Evolutionary conservation across 1,140 invertebrate genomes (phyloP).

Genomic region (Drosophila watanabei): DNA sequence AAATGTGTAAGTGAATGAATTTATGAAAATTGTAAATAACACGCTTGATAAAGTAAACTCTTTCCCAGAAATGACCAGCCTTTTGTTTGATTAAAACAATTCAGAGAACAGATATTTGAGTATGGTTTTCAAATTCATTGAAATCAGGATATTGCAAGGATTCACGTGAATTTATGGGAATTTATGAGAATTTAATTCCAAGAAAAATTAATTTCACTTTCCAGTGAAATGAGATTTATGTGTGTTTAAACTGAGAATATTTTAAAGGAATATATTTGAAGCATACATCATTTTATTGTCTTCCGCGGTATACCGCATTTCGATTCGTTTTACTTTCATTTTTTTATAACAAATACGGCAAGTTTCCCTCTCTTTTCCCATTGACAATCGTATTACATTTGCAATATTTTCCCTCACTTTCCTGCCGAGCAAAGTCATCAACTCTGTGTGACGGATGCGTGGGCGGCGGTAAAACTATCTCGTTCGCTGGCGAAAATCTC

Average conservation of each 20-base stretch:
- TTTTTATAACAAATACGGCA: neutral
- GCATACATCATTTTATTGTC: neutral
- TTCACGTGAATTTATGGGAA: neutral
- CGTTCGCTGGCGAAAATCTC: slow-evolving; percentile 62
- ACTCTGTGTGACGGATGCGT: slow-evolving; percentile 42
- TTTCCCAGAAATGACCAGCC: neutral
- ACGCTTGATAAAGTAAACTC: neutral
- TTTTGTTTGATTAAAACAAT: neutral
- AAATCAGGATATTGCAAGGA: neutral
- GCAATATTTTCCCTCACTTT: slow-evolving; percentile 69
- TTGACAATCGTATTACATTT: slow-evolving; percentile 77
- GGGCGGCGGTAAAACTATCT: slow-evolving; percentile 29
- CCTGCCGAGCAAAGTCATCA: slow-evolving; percentile 44
- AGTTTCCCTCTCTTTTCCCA: neutral
- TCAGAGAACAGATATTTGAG: neutral
- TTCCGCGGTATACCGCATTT: neutral
- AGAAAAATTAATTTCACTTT: neutral
- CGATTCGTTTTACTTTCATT: neutral
- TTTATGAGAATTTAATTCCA: neutral
- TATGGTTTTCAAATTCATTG: neutral
- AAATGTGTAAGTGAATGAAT: neutral
- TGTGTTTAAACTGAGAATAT: neutral
- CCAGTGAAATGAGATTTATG: neutral
- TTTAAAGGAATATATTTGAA: neutral
- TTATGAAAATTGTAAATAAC: neutral